These are phyloP conservation scores for Drepana falcataria DNA, from an alignment of 2,888 invertebrate species.

Conservation along the genomic window DNA sequence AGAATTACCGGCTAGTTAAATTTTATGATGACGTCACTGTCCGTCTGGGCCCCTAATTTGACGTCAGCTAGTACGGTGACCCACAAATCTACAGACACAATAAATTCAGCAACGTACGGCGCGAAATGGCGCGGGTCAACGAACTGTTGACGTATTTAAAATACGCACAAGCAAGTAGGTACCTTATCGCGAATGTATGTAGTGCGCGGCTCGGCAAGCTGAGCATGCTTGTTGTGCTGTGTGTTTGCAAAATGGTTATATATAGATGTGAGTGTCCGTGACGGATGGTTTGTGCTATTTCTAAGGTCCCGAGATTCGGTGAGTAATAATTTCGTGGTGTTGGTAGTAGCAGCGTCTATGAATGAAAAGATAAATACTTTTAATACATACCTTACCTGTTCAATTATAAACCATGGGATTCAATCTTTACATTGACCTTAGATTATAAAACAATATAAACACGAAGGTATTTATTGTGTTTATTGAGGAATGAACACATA, in stretches of 20 bases:
- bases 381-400: background rate
- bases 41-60: constrained; percentile 65
- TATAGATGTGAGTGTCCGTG: constrained; percentile 65
- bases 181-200: constrained; percentile 69
- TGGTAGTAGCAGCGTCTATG: background rate
- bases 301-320: constrained; percentile 48
- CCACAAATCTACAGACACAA: constrained; percentile 78
- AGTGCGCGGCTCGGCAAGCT: constrained; percentile 57
- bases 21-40: constrained; percentile 66
- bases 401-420: too few relatives aligned
- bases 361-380: background rate
- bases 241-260: constrained; percentile 71
- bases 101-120: constrained; percentile 70
- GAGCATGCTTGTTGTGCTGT: constrained; percentile 54
- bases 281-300: constrained; percentile 62
- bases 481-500: too few relatives aligned
- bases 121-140: constrained; percentile 67
- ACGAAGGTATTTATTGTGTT: too few relatives aligned
- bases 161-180: constrained; percentile 67
- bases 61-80: constrained; percentile 72
- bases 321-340: constrained; percentile 25
- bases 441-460: too few relatives aligned
- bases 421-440: background rate
- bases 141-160: constrained; percentile 77
- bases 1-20: constrained; percentile 63